Base-by-base conservation (phyloP, 1,140 invertebrate genomes). In the Aphelinus certus region DNA sequence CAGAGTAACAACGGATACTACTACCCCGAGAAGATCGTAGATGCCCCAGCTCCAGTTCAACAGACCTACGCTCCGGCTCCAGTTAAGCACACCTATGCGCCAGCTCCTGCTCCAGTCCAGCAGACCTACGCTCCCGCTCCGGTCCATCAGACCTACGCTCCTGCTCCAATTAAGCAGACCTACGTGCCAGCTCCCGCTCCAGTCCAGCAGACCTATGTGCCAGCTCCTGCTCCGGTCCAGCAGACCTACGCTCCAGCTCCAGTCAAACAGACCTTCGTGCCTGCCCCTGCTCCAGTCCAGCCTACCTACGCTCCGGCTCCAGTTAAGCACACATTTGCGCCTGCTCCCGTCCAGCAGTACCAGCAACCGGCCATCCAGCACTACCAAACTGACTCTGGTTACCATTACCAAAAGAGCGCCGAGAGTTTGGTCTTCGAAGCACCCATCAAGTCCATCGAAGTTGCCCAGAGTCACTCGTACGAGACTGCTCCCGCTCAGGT, bases 371-470 rank as follows among this genome's bases (percentile, higher is more conserved):
- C 46, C 63, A 48, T 68, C n/a, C 61, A 67, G 42, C 77, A 70
- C 26, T 9, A 63, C 2, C 5, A 65, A 26, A n/a, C 42, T 62
- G 5, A 10, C 49, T 1, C 2, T 42, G 60, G 57, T 69, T 7
- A 73, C 77, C 58, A 53, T 1, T 47, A 10, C 43, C 45, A 10
- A 7, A 6, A 7, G 1, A 9, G 2, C 48, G 49, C 1, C 9
- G 47, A 77, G 53, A 71, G 49, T 1, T 46, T 77, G 2, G 46
- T 63, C 42, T 77, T 77, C 42, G 77, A 75, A 1, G 60, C 68
- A n/a, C 77, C 77, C 3, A 26, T 73, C 26, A 73, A 70, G 26
- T 76, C 77, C 4, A 55, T 76, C 0, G 77, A 79, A n/a, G 47
- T 77, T 6, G 62, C 78, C n/a, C 46, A 71, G 1, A 71, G 42